A percentile compares a stretch with the other conserved stretches of the same genome.
phyloP scores from a whole-genome alignment of 2,888 invertebrate genomes.

The Chrysolina oricalcia region DNA sequence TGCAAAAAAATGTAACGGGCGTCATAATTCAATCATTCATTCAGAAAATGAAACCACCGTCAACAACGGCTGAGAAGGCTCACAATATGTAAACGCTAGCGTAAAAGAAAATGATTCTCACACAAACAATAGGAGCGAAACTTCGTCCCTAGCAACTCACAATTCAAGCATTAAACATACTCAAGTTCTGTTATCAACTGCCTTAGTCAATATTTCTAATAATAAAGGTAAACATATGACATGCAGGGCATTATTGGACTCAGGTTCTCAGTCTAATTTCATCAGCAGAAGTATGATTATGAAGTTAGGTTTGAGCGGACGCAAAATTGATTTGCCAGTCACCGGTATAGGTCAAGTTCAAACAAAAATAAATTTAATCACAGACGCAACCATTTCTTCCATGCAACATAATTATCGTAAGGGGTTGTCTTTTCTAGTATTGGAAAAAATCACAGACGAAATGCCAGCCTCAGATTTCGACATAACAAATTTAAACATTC shows the following conservation, averaged over 20 bases:
- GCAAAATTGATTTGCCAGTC: slow-evolving; percentile 24
- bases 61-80: neutral
- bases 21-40: slow-evolving; percentile 22
- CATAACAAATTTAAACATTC: slow-evolving; percentile 21
- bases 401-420: slow-evolving; percentile 13
- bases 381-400: neutral
- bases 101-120: neutral
- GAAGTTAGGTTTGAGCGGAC: neutral
- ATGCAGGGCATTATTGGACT: slow-evolving; percentile 36
- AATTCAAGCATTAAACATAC: neutral
- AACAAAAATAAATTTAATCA: slow-evolving; percentile 21
- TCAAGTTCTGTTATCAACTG: slow-evolving; percentile 31
- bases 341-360: slow-evolving; percentile 17
- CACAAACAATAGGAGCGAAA: neutral
- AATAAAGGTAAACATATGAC: neutral
- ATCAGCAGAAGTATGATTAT: slow-evolving; percentile 26
- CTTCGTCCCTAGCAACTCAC: neutral
- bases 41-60: neutral
- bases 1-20: slow-evolving; percentile 19
- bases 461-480: neutral
- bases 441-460: slow-evolving; percentile 31
- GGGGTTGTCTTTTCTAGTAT: slow-evolving; percentile 20
- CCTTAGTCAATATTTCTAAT: slow-evolving; percentile 15
- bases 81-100: neutral
- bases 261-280: too few species aligned